Percentiles rank a stretch among this genome's conserved stretches.
Evolutionary conservation across 2,797 vertebrate species (phyloP).

Genomic region (Yasuhikotakia modesta): DNA sequence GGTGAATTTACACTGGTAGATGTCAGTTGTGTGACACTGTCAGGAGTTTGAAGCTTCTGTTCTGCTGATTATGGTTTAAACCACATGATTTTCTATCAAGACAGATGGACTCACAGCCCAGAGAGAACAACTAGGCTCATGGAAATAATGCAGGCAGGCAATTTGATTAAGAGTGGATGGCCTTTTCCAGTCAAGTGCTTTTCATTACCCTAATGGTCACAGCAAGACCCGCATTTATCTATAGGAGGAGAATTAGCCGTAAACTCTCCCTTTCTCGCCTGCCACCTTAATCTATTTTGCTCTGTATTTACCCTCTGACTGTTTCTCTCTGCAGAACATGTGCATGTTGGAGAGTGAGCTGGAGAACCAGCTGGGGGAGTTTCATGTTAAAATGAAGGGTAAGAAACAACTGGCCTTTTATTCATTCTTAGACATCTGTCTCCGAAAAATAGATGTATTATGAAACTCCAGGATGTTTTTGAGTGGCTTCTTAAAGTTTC

Average conservation of each 20-base stretch:
- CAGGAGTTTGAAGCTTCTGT: background rate
- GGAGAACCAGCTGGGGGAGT: slow-evolving; percentile 93
- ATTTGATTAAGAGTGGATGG: slow-evolving; percentile 36
- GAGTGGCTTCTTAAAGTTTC: slow-evolving; percentile 43
- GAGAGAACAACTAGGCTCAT: background rate
- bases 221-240: background rate
- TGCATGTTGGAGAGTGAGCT: slow-evolving; percentile 91
- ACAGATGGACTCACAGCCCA: slow-evolving; percentile 4
- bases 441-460: background rate
- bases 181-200: slow-evolving; percentile 41
- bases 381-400: slow-evolving; percentile 97
- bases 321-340: slow-evolving; percentile 82
- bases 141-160: slow-evolving; percentile 26
- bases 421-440: background rate
- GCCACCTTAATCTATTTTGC: background rate
- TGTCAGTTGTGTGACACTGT: background rate
- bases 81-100: background rate
- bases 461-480: background rate
- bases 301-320: background rate
- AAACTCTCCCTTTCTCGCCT: background rate
- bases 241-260: background rate
- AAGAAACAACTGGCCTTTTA: slow-evolving; percentile 56
- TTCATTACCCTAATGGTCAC: slow-evolving; percentile 46
- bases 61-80: slow-evolving; percentile 12
- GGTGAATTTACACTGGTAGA: background rate